These are phyloP conservation scores for Indicator indicator DNA, from an alignment of 2,113 vertebrate genomes.

Conservation along the genomic window DNA sequence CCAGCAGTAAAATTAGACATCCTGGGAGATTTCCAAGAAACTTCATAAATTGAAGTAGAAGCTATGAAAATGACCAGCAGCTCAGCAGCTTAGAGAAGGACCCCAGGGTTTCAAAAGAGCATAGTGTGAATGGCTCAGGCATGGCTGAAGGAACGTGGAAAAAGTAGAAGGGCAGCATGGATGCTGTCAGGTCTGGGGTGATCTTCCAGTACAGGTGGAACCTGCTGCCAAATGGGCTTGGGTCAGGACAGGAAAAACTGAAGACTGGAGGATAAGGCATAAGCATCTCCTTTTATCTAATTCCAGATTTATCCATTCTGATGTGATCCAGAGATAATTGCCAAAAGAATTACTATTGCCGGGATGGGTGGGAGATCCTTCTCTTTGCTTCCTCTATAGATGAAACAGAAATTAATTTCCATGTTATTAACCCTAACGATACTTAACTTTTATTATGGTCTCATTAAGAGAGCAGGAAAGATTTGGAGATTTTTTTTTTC, in stretches of 20 bases:
- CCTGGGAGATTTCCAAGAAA: neutral
- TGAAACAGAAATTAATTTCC: neutral
- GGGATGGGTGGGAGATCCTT: neutral
- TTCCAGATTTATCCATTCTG: neutral
- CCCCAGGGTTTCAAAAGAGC: neutral
- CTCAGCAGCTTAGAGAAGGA: neutral
- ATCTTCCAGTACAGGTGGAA: neutral
- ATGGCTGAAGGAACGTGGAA: neutral
- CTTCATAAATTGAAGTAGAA: neutral
- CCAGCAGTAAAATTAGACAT: slow-evolving; percentile 20
- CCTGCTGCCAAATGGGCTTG: neutral
- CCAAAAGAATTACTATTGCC: neutral
- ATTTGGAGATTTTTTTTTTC: neutral
- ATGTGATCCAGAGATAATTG: neutral
- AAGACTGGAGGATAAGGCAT: neutral
- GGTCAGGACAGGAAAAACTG: neutral
- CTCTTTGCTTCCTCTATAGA: neutral
- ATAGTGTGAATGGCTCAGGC: neutral
- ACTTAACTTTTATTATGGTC: neutral
- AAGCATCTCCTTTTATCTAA: neutral
- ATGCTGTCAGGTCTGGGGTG: neutral
- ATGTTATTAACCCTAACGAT: neutral
- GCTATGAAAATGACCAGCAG: neutral
- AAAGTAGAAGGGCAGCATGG: neutral
- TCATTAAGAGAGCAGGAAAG: neutral